Percentiles rank a stretch among this genome's conserved stretches.
Conservation (phyloP, 1,140 invertebrate genomes). For the Euura saliciscinereae region DNA sequence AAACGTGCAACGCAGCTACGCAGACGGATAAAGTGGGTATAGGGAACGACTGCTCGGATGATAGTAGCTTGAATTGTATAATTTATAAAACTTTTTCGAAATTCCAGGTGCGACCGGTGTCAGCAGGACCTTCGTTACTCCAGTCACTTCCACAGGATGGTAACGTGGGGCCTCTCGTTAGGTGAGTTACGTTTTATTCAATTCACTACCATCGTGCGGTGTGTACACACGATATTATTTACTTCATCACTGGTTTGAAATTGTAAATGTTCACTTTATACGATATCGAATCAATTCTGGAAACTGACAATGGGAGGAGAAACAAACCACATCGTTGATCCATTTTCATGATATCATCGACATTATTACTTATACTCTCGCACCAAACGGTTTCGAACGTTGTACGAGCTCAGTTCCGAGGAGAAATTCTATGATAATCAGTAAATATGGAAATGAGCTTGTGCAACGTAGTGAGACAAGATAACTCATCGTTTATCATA, state of each 20-base stretch:
- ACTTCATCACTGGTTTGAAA: too few species aligned
- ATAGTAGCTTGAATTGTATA: neutral
- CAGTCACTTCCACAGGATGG: slow-evolving; percentile 60
- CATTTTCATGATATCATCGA: neutral
- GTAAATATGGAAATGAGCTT: neutral
- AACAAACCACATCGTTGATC: neutral
- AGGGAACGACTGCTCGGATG: neutral
- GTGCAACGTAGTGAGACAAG: neutral
- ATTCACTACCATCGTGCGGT: too few species aligned
- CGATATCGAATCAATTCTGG: too few species aligned
- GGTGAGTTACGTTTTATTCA: slow-evolving; percentile 47
- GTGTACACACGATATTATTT: too few species aligned
- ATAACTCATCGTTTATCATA: neutral
- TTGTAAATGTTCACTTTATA: too few species aligned
- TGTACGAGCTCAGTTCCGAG: neutral
- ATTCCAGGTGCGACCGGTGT: slow-evolving; percentile 68
- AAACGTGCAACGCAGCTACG: slow-evolving; percentile 70
- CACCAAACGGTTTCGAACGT: neutral
- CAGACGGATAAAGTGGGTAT: slow-evolving; percentile 73
- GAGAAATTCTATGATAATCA: neutral
- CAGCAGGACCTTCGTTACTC: slow-evolving; percentile 62
- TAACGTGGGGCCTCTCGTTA: slow-evolving; percentile 62
- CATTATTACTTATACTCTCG: neutral
- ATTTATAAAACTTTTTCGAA: neutral
- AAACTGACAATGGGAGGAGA: too few species aligned